Percentiles rank a stretch among this genome's conserved stretches.
These are phyloP conservation scores for Microctenopoma stevenorrisi DNA, from an alignment of 2,797 vertebrate genomes.

Conservation along the genomic window DNA sequence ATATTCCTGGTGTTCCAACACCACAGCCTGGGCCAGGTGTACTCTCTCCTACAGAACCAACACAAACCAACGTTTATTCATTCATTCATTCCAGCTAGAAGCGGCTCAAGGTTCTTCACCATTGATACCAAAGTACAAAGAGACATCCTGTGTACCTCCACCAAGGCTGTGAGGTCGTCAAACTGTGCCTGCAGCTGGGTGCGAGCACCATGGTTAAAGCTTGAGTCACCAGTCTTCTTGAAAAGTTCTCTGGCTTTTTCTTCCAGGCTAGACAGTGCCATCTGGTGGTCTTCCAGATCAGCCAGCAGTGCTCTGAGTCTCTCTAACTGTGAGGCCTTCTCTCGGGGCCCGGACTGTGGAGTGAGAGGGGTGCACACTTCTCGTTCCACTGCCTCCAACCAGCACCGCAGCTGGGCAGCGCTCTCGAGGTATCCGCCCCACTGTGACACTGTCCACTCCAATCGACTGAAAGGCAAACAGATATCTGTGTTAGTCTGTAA, in stretches of 20 bases:
- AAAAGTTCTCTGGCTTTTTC: slow-evolving; percentile 89
- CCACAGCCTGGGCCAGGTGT: slow-evolving; percentile 88
- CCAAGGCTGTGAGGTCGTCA: slow-evolving; percentile 88
- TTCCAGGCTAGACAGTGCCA: slow-evolving; percentile 85
- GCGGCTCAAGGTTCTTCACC: not conserved
- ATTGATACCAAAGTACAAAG: not conserved
- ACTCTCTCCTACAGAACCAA: slow-evolving; percentile 88
- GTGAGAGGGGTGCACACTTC: slow-evolving; percentile 89
- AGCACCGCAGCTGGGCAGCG: slow-evolving; percentile 89
- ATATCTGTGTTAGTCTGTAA: slow-evolving; percentile 16
- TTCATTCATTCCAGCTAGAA: not conserved
- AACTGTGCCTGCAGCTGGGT: slow-evolving; percentile 90
- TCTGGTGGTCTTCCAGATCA: slow-evolving; percentile 88
- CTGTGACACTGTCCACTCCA: slow-evolving; percentile 91
- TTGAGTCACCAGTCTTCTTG: slow-evolving; percentile 89
- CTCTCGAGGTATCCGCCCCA: slow-evolving; percentile 93
- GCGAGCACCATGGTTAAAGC: slow-evolving; percentile 87
- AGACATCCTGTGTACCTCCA: slow-evolving; percentile 84
- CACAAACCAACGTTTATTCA: too few species aligned
- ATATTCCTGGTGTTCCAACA: slow-evolving; percentile 94
- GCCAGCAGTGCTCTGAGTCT: slow-evolving; percentile 87
- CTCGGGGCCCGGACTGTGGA: slow-evolving; percentile 89
- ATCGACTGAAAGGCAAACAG: slow-evolving; percentile 78
- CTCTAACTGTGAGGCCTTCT: slow-evolving; percentile 92
- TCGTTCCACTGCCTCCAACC: slow-evolving; percentile 91